Conservation (phyloP, 1,140 invertebrate genomes). For the Chelonus insularis region DNA sequence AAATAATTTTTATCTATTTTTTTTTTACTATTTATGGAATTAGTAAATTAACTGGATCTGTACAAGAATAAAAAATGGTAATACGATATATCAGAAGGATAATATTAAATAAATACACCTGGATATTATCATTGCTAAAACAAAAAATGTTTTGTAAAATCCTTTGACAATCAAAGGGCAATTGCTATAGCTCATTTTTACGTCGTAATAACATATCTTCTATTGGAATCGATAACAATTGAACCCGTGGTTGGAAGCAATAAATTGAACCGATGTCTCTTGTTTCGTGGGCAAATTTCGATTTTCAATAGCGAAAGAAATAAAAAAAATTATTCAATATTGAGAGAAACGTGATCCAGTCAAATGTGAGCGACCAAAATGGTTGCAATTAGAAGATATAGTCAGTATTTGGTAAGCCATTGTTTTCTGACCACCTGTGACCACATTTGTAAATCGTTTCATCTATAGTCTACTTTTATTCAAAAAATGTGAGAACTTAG, state of each 20-base stretch:
- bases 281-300: background rate
- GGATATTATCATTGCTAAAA: too few species aligned
- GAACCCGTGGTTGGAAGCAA: background rate
- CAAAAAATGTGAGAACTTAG: background rate
- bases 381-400: constrained; percentile 7
- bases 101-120: too few species aligned
- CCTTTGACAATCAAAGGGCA: too few species aligned
- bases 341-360: constrained; percentile 20
- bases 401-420: constrained; percentile 22
- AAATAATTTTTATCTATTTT: too few species aligned
- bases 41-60: too few species aligned
- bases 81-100: too few species aligned
- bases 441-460: constrained; percentile 24
- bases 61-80: too few species aligned
- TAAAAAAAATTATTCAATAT: constrained; percentile 11
- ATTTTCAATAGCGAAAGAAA: background rate
- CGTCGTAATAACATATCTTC: too few species aligned
- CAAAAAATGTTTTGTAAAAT: too few species aligned
- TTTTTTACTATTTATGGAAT: too few species aligned
- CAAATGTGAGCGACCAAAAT: constrained; percentile 10
- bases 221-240: background rate
- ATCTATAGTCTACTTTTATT: background rate
- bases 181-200: too few species aligned
- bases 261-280: background rate
- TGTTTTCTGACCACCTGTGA: constrained; percentile 23